Conservation (phyloP, 2,888 invertebrate genomes). For the Allygus modestus region DNA sequence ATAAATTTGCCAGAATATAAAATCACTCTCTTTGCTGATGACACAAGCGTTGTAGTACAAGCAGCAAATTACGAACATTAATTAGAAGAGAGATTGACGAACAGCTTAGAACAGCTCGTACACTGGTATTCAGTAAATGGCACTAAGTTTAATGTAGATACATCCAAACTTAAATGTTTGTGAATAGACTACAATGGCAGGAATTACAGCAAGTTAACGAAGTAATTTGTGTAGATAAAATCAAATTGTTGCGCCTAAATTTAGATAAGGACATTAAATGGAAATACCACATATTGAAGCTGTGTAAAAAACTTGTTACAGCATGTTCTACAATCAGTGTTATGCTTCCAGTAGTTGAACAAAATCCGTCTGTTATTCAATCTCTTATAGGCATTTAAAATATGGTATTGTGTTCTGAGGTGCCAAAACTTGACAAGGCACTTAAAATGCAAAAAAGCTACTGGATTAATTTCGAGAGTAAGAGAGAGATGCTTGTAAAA, state of each 20-base stretch:
- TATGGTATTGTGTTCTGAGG: slow-evolving; percentile 19
- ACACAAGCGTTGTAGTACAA: too few relatives aligned
- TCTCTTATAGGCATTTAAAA: background rate
- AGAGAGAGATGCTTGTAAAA: background rate
- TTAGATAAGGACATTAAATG: background rate
- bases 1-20: too few relatives aligned
- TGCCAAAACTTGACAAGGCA: background rate
- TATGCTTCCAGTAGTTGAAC: slow-evolving; percentile 3
- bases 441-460: slow-evolving; percentile 34
- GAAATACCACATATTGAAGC: background rate
- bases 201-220: too few relatives aligned
- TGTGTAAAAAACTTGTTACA: background rate
- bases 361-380: background rate
- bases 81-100: too few relatives aligned
- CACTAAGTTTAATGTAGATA: too few relatives aligned
- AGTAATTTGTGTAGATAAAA: too few relatives aligned
- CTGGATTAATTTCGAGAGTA: background rate
- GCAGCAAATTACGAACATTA: too few relatives aligned
- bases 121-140: too few relatives aligned
- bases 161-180: too few relatives aligned
- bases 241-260: background rate
- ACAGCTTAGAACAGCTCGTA: too few relatives aligned
- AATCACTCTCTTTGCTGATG: too few relatives aligned
- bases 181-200: too few relatives aligned
- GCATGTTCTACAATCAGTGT: background rate